Percentiles rank a stretch among this genome's conserved stretches.
phyloP scores from a whole-genome alignment of 1,140 invertebrate species.

The Ridgeia piscesae region DNA sequence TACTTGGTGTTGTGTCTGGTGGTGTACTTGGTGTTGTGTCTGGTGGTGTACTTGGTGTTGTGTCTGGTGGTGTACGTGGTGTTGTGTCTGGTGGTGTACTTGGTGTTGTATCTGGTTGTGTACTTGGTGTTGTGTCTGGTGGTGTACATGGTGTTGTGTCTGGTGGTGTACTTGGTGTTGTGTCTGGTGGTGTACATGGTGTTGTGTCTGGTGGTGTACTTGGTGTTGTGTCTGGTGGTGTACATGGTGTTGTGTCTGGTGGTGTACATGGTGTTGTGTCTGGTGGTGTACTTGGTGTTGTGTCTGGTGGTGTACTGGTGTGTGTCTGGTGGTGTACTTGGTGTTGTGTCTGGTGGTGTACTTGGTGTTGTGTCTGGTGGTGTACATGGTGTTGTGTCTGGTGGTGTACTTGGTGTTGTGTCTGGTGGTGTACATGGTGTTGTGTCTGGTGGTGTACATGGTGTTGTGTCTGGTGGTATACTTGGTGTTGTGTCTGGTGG shows the following conservation, averaged over 20 bases:
- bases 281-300: neutral
- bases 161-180: too few relatives aligned
- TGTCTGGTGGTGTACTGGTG: too few relatives aligned
- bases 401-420: neutral
- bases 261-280: too few relatives aligned
- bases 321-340: too few relatives aligned
- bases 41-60: too few relatives aligned
- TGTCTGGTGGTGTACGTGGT: neutral
- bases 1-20: neutral
- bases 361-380: neutral
- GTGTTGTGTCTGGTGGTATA: neutral
- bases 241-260: neutral
- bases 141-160: neutral
- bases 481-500: neutral
- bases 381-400: neutral
- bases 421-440: too few relatives aligned
- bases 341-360: neutral
- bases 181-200: neutral
- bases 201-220: neutral
- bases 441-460: neutral
- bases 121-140: neutral
- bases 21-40: neutral
- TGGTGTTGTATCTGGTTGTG: conserved; percentile 43
- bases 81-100: neutral
- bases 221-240: neutral